A percentile compares a stretch with the other conserved stretches of the same genome.
phyloP scores from a whole-genome alignment of 1,140 invertebrate genomes.

The Sesamia nonagrioides region DNA sequence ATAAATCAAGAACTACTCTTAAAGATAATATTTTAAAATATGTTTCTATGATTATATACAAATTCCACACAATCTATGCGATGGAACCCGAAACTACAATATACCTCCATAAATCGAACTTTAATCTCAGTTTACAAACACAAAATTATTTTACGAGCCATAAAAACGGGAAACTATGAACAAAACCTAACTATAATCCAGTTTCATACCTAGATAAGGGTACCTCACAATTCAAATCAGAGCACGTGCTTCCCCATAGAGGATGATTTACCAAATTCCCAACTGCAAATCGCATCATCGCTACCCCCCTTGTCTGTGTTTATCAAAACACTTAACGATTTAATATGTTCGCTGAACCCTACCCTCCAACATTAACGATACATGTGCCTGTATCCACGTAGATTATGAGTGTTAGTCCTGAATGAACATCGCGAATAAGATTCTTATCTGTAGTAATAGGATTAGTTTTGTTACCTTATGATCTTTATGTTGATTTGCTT shows the following conservation, averaged over 20 bases:
- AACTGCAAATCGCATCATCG: slow-evolving; percentile 74
- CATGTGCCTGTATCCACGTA: slow-evolving; percentile 64
- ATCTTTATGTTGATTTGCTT: slow-evolving; percentile 20
- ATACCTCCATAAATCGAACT: slow-evolving; percentile 30
- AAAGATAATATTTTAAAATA: not conserved
- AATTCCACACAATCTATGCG: not conserved
- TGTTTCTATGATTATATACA: not conserved
- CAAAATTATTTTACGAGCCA: slow-evolving; percentile 9
- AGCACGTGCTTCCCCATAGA: slow-evolving; percentile 66
- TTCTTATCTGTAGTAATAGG: slow-evolving; percentile 45
- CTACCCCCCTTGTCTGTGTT: slow-evolving; percentile 79
- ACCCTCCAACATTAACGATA: slow-evolving; percentile 66
- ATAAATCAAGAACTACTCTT: too few species aligned
- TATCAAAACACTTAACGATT: slow-evolving; percentile 86
- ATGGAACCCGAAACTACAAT: not conserved
- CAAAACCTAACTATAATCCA: slow-evolving; percentile 27
- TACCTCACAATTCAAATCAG: slow-evolving; percentile 62
- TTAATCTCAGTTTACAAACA: slow-evolving; percentile 28
- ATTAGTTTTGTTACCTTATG: slow-evolving; percentile 43
- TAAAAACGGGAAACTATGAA: slow-evolving; percentile 45
- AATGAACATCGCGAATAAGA: slow-evolving; percentile 49
- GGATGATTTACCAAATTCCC: slow-evolving; percentile 80
- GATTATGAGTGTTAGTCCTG: slow-evolving; percentile 62
- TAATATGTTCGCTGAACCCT: slow-evolving; percentile 80
- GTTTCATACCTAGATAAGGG: slow-evolving; percentile 51